phyloP scores from a whole-genome alignment of 2,113 vertebrate species.

The Oreocharis arfaki region DNA sequence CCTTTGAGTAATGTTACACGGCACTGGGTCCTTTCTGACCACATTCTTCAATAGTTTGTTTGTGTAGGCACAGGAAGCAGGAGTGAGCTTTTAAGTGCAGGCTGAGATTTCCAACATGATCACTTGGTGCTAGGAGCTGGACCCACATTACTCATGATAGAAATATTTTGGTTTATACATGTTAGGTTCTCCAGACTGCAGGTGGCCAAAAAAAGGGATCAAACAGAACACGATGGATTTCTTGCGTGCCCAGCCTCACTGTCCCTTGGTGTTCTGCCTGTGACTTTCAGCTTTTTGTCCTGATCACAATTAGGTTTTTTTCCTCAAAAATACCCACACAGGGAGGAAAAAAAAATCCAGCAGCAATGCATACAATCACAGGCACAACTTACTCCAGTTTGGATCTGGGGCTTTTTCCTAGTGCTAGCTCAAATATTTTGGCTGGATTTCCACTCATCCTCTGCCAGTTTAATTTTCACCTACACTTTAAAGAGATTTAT shows the following conservation, averaged over 20 bases:
- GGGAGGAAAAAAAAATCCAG: not conserved
- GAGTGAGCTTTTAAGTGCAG: not conserved
- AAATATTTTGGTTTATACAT: not conserved
- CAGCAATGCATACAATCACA: not conserved
- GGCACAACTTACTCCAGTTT: not conserved
- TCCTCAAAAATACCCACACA: not conserved
- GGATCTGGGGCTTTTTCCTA: not conserved
- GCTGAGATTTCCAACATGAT: not conserved
- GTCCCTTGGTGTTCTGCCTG: not conserved
- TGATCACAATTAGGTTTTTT: not conserved
- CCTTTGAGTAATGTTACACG: not conserved
- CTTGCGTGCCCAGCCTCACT: not conserved
- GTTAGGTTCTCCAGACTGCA: not conserved
- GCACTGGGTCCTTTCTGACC: not conserved
- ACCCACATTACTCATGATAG: not conserved
- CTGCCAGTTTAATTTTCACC: slow-evolving; percentile 14
- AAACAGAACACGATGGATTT: not conserved
- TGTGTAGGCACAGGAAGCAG: not conserved
- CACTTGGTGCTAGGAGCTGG: not conserved
- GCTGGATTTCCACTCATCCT: not conserved
- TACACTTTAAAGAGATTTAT: not conserved
- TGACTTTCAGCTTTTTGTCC: not conserved
- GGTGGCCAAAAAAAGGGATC: not conserved
- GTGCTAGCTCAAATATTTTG: not conserved
- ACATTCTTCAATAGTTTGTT: not conserved